Conservation (phyloP, 2,113 vertebrate genomes). For the Pomatostomus ruficeps region DNA sequence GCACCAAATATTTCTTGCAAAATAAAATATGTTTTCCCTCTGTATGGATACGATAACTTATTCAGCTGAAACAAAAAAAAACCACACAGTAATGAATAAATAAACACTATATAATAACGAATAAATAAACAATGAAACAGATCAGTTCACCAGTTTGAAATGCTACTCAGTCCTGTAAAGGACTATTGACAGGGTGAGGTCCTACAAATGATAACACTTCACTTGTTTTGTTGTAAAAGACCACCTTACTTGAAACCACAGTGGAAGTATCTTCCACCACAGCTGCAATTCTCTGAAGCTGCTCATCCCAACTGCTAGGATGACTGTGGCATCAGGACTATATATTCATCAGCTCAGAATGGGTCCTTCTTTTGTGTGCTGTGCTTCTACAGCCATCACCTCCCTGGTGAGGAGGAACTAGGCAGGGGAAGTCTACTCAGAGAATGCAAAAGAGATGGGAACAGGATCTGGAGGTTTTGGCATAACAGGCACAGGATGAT, state of each 20-base stretch:
- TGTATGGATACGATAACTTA: background rate
- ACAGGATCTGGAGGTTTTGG: background rate
- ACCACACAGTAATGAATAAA: background rate
- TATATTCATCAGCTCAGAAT: background rate
- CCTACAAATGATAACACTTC: background rate
- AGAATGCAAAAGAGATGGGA: background rate
- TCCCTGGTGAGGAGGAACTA: background rate
- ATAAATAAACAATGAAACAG: too few relatives aligned
- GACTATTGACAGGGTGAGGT: background rate
- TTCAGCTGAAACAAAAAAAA: background rate
- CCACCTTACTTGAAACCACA: background rate
- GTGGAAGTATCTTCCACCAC: background rate
- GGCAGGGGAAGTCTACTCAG: background rate
- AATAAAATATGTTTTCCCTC: background rate
- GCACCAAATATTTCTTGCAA: background rate
- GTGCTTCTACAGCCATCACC: background rate
- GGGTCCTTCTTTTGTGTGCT: background rate
- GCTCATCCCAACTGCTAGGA: background rate
- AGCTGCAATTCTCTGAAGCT: background rate
- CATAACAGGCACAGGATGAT: background rate
- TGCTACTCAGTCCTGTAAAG: accelerated
- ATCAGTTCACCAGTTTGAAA: background rate
- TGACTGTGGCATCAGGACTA: background rate
- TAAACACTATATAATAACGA: too few relatives aligned
- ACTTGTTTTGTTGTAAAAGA: background rate